Evolutionary conservation across 1,140 invertebrate genomes (phyloP).

Genomic region (Drosophila subpulchrella): DNA sequence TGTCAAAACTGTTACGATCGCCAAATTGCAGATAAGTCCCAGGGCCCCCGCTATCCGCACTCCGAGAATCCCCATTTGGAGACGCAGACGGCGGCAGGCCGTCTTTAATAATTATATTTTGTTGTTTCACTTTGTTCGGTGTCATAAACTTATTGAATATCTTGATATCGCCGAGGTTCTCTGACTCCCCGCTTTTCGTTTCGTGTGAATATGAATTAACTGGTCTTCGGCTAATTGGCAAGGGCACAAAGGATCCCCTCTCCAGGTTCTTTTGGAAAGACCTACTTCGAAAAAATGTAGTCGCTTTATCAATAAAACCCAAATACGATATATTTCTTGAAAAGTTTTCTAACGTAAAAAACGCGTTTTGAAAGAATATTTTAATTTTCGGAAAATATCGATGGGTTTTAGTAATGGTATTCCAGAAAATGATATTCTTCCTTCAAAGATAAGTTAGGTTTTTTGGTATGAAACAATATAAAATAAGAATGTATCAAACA

Average conservation of each 20-base stretch:
- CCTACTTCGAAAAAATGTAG: too few relatives aligned
- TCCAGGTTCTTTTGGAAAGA: too few relatives aligned
- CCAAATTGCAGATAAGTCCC: constrained; percentile 75
- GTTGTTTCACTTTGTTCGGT: constrained; percentile 11
- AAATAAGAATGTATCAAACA: too few relatives aligned
- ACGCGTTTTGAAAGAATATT: too few relatives aligned
- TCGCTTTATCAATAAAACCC: too few relatives aligned
- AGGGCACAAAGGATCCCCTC: background rate
- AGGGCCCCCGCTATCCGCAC: background rate
- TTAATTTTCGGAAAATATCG: too few relatives aligned
- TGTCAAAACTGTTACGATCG: constrained; percentile 84
- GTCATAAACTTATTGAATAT: constrained; percentile 79
- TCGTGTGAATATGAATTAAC: constrained; percentile 48
- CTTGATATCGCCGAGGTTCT: constrained; percentile 43
- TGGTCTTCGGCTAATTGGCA: constrained; percentile 52
- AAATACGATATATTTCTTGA: too few relatives aligned
- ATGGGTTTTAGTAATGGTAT: too few relatives aligned
- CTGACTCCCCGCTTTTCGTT: background rate
- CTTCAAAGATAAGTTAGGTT: too few relatives aligned
- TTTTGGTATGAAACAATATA: too few relatives aligned
- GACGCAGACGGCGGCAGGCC: constrained; percentile 27
- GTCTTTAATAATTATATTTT: constrained; percentile 45
- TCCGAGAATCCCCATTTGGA: constrained; percentile 11
- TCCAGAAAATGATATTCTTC: too few relatives aligned
- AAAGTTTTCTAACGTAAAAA: too few relatives aligned